These are phyloP conservation scores for Parnassius glacialis DNA, from an alignment of 2,888 invertebrate genomes.

Conservation along the genomic window DNA sequence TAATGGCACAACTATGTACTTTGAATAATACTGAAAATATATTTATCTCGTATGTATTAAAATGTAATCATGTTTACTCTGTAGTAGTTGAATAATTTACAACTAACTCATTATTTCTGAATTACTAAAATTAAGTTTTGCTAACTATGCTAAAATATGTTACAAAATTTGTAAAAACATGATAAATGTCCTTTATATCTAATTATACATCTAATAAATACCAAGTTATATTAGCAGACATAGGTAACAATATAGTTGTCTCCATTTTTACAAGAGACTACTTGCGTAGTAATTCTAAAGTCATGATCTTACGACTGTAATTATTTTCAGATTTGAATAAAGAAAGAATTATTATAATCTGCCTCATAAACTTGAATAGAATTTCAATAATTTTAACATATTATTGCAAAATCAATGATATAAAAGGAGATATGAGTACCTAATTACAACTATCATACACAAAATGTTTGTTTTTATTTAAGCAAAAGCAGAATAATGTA, in stretches of 20 bases:
- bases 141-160: constrained; percentile 70
- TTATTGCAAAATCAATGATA: constrained; percentile 31
- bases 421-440: constrained; percentile 20
- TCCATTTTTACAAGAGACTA: constrained; percentile 24
- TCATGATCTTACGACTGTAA: constrained; percentile 40
- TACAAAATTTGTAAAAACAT: constrained; percentile 73
- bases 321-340: constrained; percentile 5
- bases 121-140: constrained; percentile 60
- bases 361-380: constrained; percentile 18
- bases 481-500: constrained; percentile 52
- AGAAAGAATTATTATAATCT: constrained; percentile 14
- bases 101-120: constrained; percentile 29
- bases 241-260: constrained; percentile 29
- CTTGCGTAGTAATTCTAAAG: constrained; percentile 40
- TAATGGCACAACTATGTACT: constrained; percentile 77
- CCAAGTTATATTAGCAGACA: constrained; percentile 66
- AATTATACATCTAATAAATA: constrained; percentile 72
- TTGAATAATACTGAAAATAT: constrained; percentile 52
- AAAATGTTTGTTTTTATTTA: not conserved
- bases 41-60: constrained; percentile 30
- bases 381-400: constrained; percentile 21
- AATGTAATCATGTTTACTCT: constrained; percentile 37
- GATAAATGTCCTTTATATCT: constrained; percentile 63
- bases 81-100: constrained; percentile 48
- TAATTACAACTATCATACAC: constrained; percentile 25